These are phyloP conservation scores for Oryzias melastigma DNA, from an alignment of 2,113 vertebrate species.

Conservation along the genomic window DNA sequence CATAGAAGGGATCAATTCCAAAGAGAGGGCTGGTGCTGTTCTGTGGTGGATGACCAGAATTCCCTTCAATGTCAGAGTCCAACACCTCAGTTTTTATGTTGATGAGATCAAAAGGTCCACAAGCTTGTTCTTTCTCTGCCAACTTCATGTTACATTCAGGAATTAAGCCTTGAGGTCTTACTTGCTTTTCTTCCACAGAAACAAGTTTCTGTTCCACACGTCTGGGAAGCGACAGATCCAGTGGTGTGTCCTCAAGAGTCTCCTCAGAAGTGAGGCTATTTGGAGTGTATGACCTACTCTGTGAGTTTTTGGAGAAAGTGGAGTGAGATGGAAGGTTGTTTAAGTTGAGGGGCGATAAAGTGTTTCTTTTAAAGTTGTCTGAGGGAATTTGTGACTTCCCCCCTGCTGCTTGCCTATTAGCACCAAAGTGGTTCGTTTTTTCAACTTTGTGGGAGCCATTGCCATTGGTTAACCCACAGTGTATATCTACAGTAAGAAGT, in stretches of 20 bases:
- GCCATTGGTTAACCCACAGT: constrained; percentile 85
- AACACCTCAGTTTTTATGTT: constrained; percentile 94
- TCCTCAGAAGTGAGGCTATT: constrained; percentile 95
- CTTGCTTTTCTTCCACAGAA: constrained; percentile 85
- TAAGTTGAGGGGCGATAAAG: constrained; percentile 94
- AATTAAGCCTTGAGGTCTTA: constrained; percentile 83
- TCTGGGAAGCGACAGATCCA: constrained; percentile 98
- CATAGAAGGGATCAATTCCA: constrained; percentile 90
- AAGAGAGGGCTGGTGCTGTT: constrained; percentile 93
- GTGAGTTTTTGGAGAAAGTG: constrained; percentile 95
- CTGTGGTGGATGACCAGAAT: constrained; percentile 74
- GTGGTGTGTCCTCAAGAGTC: constrained; percentile 86
- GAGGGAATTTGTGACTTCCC: constrained; percentile 80
- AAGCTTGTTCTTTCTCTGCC: constrained; percentile 80
- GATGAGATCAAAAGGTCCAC: constrained; percentile 87
- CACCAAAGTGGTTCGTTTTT: constrained; percentile 88
- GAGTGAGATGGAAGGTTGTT: constrained; percentile 70
- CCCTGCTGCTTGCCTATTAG: constrained; percentile 79
- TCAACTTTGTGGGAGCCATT: constrained; percentile 87
- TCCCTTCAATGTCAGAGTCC: constrained; percentile 76
- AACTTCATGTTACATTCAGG: constrained; percentile 83
- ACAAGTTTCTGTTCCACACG: constrained; percentile 85
- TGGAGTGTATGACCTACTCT: constrained; percentile 95
- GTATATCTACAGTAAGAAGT: constrained; percentile 84
- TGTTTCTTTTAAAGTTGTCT: constrained; percentile 93